Percentiles rank a stretch among this genome's conserved stretches.
phyloP scores from a whole-genome alignment of 2,113 vertebrate species.

The Cyanoliseus patagonus region DNA sequence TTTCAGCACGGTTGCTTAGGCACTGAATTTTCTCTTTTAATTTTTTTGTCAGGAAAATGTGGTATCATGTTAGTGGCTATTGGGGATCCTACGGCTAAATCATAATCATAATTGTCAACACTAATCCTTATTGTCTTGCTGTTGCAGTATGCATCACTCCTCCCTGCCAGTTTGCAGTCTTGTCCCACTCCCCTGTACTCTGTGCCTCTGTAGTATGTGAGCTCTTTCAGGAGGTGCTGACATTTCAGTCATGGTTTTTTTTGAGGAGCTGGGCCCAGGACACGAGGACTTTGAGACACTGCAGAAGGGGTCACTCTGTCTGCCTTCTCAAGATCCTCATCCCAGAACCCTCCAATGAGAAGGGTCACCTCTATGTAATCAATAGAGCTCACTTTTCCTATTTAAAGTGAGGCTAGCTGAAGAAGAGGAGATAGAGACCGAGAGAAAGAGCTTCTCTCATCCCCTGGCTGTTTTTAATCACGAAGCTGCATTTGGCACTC shows the following conservation, averaged over 20 bases:
- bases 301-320: background rate
- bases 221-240: background rate
- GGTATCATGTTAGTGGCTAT: slow-evolving; percentile 12
- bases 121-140: slow-evolving; percentile 43
- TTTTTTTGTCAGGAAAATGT: slow-evolving; percentile 41
- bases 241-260: background rate
- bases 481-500: background rate
- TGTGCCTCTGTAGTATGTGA: accelerated
- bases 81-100: slow-evolving; percentile 36
- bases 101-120: slow-evolving; percentile 46
- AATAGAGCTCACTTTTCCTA: background rate
- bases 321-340: background rate
- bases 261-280: background rate
- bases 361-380: background rate
- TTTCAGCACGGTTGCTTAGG: background rate
- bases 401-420: background rate
- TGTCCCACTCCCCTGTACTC: background rate
- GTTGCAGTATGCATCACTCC: background rate
- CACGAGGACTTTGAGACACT: background rate
- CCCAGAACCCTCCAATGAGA: background rate
- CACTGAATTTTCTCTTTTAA: background rate
- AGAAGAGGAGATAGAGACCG: background rate
- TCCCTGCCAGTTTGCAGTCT: background rate
- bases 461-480: background rate
- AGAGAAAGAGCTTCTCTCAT: background rate